Conservation (phyloP, 2,888 invertebrate genomes). For the Ectemnius continuus region DNA sequence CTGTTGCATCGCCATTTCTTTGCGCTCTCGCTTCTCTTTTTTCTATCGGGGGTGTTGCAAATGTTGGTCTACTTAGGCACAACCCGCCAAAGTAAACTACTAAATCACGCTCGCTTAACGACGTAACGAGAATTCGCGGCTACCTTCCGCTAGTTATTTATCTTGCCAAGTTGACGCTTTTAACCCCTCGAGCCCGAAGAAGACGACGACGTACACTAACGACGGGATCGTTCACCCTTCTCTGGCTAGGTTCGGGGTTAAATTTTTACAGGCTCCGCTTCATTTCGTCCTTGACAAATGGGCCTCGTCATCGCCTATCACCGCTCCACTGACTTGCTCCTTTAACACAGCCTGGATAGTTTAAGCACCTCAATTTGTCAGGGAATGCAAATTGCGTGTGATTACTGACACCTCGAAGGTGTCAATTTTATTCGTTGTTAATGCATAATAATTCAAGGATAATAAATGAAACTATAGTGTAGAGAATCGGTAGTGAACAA, state of each 20-base stretch:
- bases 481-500: no score
- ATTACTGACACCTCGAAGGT: no score
- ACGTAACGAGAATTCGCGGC: not conserved
- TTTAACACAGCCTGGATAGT: no score
- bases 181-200: not conserved
- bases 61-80: no score
- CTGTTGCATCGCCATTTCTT: no score
- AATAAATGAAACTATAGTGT: no score
- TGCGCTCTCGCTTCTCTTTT: no score
- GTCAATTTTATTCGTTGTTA: no score
- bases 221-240: not conserved
- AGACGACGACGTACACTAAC: not conserved
- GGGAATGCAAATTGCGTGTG: constrained; percentile 39
- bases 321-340: not conserved
- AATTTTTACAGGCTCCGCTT: not conserved
- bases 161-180: constrained; percentile 4
- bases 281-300: constrained; percentile 1
- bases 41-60: no score
- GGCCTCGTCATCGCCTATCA: not conserved
- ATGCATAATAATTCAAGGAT: no score
- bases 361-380: constrained; percentile 5
- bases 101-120: constrained; percentile 18
- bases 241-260: not conserved
- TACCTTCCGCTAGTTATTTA: not conserved
- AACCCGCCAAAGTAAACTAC: no score